A percentile compares a stretch with the other conserved stretches of the same genome.
Evolutionary conservation across 1,140 invertebrate species (phyloP).

Genomic region (Vanessa atalanta): DNA sequence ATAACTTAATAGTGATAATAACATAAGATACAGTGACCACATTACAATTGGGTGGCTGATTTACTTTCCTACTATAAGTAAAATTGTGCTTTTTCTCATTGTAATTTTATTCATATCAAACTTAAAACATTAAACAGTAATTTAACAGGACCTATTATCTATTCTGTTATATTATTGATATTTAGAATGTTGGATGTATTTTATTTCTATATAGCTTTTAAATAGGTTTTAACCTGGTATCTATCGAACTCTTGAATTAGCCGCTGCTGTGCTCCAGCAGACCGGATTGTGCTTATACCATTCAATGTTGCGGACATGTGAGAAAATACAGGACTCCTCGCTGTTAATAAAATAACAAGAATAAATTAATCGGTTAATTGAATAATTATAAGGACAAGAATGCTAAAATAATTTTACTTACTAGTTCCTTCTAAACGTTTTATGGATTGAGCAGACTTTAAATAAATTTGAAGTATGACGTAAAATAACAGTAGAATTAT

Average conservation of each 20-base stretch:
- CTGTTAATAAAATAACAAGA: constrained; percentile 59
- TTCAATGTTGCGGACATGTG: constrained; percentile 89
- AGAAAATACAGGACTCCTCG: constrained; percentile 90
- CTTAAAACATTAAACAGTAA: no score
- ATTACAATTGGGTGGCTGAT: no score
- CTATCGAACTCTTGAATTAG: constrained; percentile 87
- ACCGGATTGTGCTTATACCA: constrained; percentile 91
- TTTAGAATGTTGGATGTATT: background rate
- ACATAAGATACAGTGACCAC: no score
- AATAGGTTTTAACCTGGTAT: constrained; percentile 59
- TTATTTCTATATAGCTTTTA: no score
- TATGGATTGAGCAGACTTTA: constrained; percentile 91
- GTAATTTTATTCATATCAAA: no score
- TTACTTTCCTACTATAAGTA: no score
- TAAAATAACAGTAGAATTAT: constrained; percentile 87
- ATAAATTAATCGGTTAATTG: background rate
- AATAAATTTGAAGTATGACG: constrained; percentile 88
- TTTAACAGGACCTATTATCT: background rate
- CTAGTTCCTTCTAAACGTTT: constrained; percentile 92
- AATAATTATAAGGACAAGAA: background rate
- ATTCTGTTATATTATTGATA: background rate
- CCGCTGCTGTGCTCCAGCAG: constrained; percentile 84
- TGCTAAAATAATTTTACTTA: constrained; percentile 63
- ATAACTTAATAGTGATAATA: no score
- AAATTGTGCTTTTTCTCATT: background rate